Evolutionary conservation across 37 sponge, comb jelly and placozoan species (phyloP), one percentile per base, ranked within the genome.

Genomic region (Halichondria panicea): DNA sequence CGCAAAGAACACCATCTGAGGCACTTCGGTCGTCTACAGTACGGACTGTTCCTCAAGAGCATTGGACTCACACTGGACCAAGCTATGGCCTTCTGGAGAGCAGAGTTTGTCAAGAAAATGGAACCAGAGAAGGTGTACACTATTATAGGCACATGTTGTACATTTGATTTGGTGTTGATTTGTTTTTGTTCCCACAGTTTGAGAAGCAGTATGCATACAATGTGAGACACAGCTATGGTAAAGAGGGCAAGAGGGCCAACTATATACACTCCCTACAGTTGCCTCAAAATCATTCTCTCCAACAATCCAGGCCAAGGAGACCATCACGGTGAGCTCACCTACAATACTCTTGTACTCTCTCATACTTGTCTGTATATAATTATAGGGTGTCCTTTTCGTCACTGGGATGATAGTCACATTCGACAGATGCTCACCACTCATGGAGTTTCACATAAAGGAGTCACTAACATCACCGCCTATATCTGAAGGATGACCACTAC

Each of bases 151-250:
- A n/a, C n/a, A n/a, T n/a, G n/a, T n/a, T n/a, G n/a, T n/a, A n/a
- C n/a, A n/a, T n/a, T n/a, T n/a, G n/a, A n/a, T n/a, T n/a, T 22
- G 27, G 7, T 12, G 12, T 59, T 12, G 4, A 55, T 2, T 78
- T n/a, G 57, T 48, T 43, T 56, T 43, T 59, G 2, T 55, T 35
- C 24, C 41, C 42, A 4, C 57, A 94, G 95, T 94, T 94, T 87
- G 95, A 97, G 52, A 91, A 97, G 85, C 64, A 79, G 74, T 94
- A 97, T 84, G 94, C 96, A 7, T 97, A 97, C 79, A 92, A 86
- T 76, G 76, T 97, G 9, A 63, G 98, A 5, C 98, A 97, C 68
- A 75, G 69, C 46, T 97, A 91, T 64, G 98, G 98, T 0, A 91
- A 89, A 63, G 98, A 97, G 68, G 98, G 98, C 15, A 94, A 94